Evolutionary conservation across 1,140 invertebrate genomes (phyloP).

Genomic region (Helicoverpa zea): DNA sequence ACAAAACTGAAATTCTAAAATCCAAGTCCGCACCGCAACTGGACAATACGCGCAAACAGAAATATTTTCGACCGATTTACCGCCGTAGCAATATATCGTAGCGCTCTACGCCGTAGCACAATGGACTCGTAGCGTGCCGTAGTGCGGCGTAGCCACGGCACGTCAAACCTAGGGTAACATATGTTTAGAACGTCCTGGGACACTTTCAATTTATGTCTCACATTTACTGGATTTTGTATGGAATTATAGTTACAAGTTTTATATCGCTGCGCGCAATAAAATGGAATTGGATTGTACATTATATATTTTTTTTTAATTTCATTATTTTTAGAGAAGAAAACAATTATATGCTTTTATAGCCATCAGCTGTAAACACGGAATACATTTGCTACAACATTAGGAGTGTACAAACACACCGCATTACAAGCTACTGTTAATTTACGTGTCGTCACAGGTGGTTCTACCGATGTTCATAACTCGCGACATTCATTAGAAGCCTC

Average conservation of each 20-base stretch:
- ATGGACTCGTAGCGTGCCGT: conserved; percentile 63
- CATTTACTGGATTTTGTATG: conserved; percentile 38
- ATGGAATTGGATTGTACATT: conserved; percentile 32
- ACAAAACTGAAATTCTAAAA: conserved; percentile 39
- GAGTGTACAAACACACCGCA: background rate
- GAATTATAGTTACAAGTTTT: conserved; percentile 29
- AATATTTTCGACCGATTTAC: conserved; percentile 57
- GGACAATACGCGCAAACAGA: conserved; percentile 49
- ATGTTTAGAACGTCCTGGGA: conserved; percentile 56
- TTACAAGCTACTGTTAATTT: background rate
- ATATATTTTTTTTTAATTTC: too few species aligned
- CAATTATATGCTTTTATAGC: background rate
- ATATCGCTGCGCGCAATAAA: background rate
- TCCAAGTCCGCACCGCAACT: conserved; percentile 29
- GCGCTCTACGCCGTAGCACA: conserved; percentile 64
- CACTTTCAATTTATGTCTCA: conserved; percentile 44
- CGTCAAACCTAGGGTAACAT: conserved; percentile 55
- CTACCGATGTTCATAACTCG: background rate
- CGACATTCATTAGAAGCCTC: background rate
- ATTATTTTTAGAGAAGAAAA: too few species aligned
- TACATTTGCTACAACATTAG: background rate
- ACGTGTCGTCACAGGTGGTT: conserved; percentile 5
- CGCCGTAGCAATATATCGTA: conserved; percentile 62
- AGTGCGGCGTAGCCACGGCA: conserved; percentile 59
- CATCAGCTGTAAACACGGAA: background rate